phyloP scores from a whole-genome alignment of 2,888 invertebrate species.

The Choreutis nemorana region DNA sequence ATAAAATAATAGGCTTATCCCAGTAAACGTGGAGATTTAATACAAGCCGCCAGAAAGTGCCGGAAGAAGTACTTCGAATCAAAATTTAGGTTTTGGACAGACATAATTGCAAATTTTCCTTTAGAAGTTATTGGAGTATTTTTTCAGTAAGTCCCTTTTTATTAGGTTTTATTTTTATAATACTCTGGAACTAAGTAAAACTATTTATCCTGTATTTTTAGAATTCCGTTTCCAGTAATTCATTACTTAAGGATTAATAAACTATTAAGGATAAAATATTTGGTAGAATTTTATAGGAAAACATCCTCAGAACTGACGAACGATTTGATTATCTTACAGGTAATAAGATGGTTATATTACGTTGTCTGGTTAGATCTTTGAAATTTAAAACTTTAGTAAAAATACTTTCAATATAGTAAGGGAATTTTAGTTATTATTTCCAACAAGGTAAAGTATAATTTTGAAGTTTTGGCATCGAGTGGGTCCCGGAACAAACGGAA shows the following conservation, averaged over 20 bases:
- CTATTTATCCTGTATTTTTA: slow-evolving; percentile 17
- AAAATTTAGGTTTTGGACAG: slow-evolving; percentile 33
- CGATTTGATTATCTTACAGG: slow-evolving; percentile 46
- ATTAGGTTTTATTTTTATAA: slow-evolving; percentile 6
- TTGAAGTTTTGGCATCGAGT: too few relatives aligned
- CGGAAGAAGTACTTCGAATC: slow-evolving; percentile 39
- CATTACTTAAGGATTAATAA: slow-evolving; percentile 44
- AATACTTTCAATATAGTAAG: too few relatives aligned
- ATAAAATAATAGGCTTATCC: slow-evolving; percentile 32
- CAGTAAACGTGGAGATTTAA: slow-evolving; percentile 38
- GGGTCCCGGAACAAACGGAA: too few relatives aligned
- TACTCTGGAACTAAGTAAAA: slow-evolving; percentile 3
- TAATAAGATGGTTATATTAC: too few relatives aligned
- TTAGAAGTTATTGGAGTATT: slow-evolving; percentile 37
- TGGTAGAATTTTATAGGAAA: slow-evolving; percentile 40
- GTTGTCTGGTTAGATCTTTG: too few relatives aligned
- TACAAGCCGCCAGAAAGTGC: slow-evolving; percentile 32
- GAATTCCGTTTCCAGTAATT: slow-evolving; percentile 24
- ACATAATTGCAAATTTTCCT: slow-evolving; percentile 38
- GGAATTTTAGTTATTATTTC: too few relatives aligned
- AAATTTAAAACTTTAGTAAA: too few relatives aligned
- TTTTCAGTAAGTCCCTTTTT: slow-evolving; percentile 28
- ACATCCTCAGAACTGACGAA: slow-evolving; percentile 49
- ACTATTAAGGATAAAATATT: slow-evolving; percentile 40
- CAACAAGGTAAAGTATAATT: too few relatives aligned